Percentiles rank a stretch among this genome's conserved stretches.
Conservation (phyloP, 2,797 vertebrate species). For the Acomys russatus region DNA sequence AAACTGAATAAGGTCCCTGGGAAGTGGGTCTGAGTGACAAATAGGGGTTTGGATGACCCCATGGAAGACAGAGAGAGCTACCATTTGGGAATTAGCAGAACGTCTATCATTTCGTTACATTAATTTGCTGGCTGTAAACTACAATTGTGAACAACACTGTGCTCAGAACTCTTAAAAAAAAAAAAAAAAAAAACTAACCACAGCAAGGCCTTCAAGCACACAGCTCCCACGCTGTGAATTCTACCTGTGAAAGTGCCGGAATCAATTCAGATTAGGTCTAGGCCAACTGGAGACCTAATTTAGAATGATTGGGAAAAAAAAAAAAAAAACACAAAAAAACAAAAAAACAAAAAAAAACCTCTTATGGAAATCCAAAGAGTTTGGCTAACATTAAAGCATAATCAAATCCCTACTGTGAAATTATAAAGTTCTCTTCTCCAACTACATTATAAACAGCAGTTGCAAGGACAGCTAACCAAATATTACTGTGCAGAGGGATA, state of each 20-base stretch:
- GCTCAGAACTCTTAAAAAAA: slow-evolving; percentile 56
- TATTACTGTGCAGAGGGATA: slow-evolving; percentile 57
- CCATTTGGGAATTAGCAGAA: slow-evolving; percentile 1
- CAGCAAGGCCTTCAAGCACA: slow-evolving; percentile 43
- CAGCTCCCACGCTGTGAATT: slow-evolving; percentile 65
- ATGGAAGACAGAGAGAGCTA: not conserved
- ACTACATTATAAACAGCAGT: slow-evolving; percentile 66
- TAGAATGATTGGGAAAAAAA: no score
- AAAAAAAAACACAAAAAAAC: no score
- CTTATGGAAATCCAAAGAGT: slow-evolving; percentile 69
- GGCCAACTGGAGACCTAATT: slow-evolving; percentile 66
- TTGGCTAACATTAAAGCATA: slow-evolving; percentile 72
- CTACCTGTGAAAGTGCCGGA: slow-evolving; percentile 64
- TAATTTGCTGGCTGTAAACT: not conserved
- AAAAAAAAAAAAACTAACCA: slow-evolving; percentile 62
- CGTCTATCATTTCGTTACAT: not conserved
- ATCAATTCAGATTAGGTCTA: slow-evolving; percentile 69
- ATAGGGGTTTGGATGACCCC: not conserved
- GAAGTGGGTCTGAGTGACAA: not conserved
- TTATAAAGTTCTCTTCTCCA: slow-evolving; percentile 75
- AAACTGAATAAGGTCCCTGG: not conserved
- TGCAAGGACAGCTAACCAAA: slow-evolving; percentile 70
- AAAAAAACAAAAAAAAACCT: no score
- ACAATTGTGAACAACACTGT: slow-evolving; percentile 24
- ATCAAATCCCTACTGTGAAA: slow-evolving; percentile 75